Evolutionary conservation across 2,113 vertebrate species (phyloP).

Genomic region (Peucedramus taeniatus): DNA sequence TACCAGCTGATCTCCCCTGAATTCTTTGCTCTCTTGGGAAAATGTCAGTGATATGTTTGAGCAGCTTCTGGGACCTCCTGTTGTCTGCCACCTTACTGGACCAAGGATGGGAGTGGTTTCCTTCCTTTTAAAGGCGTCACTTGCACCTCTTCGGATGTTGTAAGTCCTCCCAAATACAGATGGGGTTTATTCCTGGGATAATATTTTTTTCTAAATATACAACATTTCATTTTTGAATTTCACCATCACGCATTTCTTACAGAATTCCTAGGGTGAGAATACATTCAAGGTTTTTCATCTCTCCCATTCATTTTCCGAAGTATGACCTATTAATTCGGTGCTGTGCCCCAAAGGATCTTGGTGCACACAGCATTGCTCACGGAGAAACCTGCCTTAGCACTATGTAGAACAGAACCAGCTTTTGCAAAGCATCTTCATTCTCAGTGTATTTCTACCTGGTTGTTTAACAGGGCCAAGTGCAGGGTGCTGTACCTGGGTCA

Average conservation of each 20-base stretch:
- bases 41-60: neutral
- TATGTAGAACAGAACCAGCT: accelerated
- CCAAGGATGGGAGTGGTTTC: neutral
- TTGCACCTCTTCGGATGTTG: neutral
- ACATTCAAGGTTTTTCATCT: neutral
- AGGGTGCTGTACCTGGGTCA: neutral
- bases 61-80: neutral
- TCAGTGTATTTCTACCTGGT: neutral
- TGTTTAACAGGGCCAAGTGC: neutral
- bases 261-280: neutral
- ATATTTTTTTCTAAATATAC: neutral
- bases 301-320: neutral
- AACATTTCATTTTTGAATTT: neutral
- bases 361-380: neutral
- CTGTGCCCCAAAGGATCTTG: neutral
- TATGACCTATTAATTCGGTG: neutral
- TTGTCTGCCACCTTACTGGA: neutral
- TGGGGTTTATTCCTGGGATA: neutral
- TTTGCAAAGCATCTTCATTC: neutral
- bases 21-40: neutral
- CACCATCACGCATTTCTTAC: neutral
- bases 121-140: neutral
- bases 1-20: neutral
- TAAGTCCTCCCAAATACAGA: neutral
- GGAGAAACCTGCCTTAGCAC: neutral